Conservation (phyloP, 1,140 invertebrate species). For the Drosophila pseudoobscura region DNA sequence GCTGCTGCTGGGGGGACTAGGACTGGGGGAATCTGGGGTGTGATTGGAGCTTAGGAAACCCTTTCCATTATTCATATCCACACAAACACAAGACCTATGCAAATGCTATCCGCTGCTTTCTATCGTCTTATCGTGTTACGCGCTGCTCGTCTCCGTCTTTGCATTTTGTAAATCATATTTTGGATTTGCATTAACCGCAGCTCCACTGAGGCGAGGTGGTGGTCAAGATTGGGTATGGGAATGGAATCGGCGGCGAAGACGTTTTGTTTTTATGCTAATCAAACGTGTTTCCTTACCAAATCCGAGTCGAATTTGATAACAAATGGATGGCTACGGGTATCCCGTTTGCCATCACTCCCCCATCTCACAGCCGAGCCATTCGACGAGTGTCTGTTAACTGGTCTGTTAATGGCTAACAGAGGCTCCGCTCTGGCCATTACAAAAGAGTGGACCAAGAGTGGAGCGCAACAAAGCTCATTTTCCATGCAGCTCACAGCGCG, state of each 20-base stretch:
- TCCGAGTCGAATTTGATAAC: slow-evolving; percentile 33
- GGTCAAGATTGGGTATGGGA: not conserved
- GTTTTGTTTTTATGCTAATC: slow-evolving; percentile 58
- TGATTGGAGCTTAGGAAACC: slow-evolving; percentile 59
- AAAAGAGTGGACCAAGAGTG: slow-evolving; percentile 59
- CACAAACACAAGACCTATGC: slow-evolving; percentile 42
- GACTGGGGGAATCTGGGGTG: slow-evolving; percentile 4
- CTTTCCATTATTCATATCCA: slow-evolving; percentile 45
- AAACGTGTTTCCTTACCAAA: slow-evolving; percentile 65
- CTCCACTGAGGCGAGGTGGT: slow-evolving; percentile 4
- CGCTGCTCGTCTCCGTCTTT: slow-evolving; percentile 1
- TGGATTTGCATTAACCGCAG: slow-evolving; percentile 49
- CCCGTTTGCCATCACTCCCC: slow-evolving; percentile 2
- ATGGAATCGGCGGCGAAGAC: slow-evolving; percentile 1
- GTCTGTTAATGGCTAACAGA: slow-evolving; percentile 29
- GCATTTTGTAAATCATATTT: slow-evolving; percentile 72
- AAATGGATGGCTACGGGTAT: slow-evolving; percentile 37
- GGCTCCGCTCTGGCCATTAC: slow-evolving; percentile 15
- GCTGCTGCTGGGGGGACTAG: slow-evolving; percentile 12
- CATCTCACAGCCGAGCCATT: not conserved
- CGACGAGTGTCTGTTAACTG: slow-evolving; percentile 23
- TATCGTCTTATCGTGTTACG: slow-evolving; percentile 48
- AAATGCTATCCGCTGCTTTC: slow-evolving; percentile 65
- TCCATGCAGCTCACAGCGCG: slow-evolving; percentile 72
- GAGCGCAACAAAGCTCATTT: slow-evolving; percentile 65